These are phyloP conservation scores for Gymnarchus niloticus DNA, from an alignment of 2,113 vertebrate genomes.

Conservation along the genomic window DNA sequence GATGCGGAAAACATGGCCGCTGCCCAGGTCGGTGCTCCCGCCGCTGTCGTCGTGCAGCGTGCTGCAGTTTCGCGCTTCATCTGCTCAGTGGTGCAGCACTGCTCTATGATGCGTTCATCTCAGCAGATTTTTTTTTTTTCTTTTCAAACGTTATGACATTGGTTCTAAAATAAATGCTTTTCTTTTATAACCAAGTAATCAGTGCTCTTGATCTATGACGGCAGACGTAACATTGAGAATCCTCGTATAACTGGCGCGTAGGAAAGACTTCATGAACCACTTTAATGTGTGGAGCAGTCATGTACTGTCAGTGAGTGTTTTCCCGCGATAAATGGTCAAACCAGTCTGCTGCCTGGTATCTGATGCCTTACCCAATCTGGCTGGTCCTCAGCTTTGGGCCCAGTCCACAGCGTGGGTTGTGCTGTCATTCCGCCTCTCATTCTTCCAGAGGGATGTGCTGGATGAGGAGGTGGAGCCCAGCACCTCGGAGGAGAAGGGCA, in stretches of 20 bases:
- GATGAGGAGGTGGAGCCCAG: conserved; percentile 67
- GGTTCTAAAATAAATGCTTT: too few relatives aligned
- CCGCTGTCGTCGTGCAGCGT: too few relatives aligned
- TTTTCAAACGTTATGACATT: too few relatives aligned
- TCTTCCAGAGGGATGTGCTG: conserved; percentile 71
- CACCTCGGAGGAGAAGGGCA: conserved; percentile 76
- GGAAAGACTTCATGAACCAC: too few relatives aligned
- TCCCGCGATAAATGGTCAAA: not conserved
- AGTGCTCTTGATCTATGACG: too few relatives aligned
- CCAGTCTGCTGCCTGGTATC: not conserved
- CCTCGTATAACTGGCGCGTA: too few relatives aligned
- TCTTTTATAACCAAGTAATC: too few relatives aligned
- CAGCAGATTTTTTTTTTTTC: too few relatives aligned
- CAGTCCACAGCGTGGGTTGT: not conserved
- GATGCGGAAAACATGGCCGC: conserved; percentile 95
- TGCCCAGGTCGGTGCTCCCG: conserved; percentile 73
- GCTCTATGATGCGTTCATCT: too few relatives aligned
- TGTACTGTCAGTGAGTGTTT: not conserved
- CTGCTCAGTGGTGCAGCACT: too few relatives aligned
- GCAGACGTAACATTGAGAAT: too few relatives aligned
- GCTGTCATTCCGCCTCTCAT: not conserved
- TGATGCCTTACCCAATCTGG: not conserved
- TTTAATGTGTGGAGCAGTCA: not conserved
- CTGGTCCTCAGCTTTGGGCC: not conserved
- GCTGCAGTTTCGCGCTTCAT: not conserved